phyloP scores from a whole-genome alignment of 2,113 vertebrate species.

The Rynchops niger region DNA sequence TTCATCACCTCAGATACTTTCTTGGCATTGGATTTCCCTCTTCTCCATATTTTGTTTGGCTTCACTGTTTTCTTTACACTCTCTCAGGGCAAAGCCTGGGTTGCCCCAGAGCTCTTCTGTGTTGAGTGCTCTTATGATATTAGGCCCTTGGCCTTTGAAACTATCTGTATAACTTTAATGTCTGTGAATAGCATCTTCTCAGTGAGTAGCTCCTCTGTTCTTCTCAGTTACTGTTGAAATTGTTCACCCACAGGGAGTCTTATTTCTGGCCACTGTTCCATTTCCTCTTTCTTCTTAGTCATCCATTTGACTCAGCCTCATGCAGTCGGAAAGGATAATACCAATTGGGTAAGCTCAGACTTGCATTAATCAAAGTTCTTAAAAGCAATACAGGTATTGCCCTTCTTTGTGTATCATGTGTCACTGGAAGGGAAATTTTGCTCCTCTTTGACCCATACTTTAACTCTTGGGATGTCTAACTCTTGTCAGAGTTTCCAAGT shows the following conservation, averaged over 20 bases:
- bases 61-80: not conserved
- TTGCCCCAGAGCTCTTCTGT: not conserved
- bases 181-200: not conserved
- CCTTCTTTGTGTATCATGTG: not conserved
- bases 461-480: not conserved
- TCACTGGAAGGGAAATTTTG: not conserved
- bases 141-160: not conserved
- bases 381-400: not conserved
- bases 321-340: not conserved
- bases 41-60: not conserved
- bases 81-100: not conserved
- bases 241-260: not conserved
- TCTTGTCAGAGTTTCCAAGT: not conserved
- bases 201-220: not conserved
- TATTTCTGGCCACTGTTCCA: not conserved
- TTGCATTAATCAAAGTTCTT: not conserved
- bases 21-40: not conserved
- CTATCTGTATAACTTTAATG: not conserved
- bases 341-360: not conserved
- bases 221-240: not conserved
- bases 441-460: not conserved
- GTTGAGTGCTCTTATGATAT: not conserved
- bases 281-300: not conserved
- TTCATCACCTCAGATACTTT: not conserved
- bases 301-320: not conserved